These are phyloP conservation scores for Drosophila kambysellisi DNA, from an alignment of 2,888 invertebrate species.

Conservation along the genomic window DNA sequence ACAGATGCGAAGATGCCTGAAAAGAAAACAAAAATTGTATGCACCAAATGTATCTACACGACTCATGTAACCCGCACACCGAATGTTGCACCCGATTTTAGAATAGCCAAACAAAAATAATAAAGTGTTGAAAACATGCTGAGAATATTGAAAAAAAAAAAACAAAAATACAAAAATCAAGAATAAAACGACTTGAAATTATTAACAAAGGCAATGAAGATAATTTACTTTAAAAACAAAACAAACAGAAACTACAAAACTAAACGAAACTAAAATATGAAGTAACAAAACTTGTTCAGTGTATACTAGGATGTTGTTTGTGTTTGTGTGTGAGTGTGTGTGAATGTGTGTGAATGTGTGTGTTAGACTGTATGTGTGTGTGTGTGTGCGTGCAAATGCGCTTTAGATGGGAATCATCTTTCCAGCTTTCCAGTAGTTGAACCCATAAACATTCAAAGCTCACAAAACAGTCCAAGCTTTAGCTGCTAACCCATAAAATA, in stretches of 20 bases:
- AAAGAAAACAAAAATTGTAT: conserved; percentile 13
- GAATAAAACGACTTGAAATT: conserved; percentile 38
- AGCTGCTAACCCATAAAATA: conserved; percentile 37
- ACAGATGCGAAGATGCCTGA: conserved; percentile 22
- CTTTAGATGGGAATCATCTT: conserved; percentile 40
- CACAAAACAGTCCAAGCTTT: conserved; percentile 61
- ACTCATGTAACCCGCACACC: conserved; percentile 20
- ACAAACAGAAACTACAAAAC: conserved; percentile 12
- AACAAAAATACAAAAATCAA: conserved; percentile 4
- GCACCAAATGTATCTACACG: conserved; percentile 40
- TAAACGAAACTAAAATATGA: conserved; percentile 34
- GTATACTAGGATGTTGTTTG: conserved; percentile 49
- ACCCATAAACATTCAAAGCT: conserved; percentile 30
- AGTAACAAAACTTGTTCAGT: conserved; percentile 40
- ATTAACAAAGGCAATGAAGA: conserved; percentile 71
- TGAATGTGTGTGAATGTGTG: neutral
- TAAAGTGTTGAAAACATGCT: conserved; percentile 30
- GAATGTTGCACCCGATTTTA: conserved; percentile 43
- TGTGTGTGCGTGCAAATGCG: conserved; percentile 17
- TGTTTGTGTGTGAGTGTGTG: conserved; percentile 2
- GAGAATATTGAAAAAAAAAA: conserved; percentile 31
- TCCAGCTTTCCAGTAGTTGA: conserved; percentile 54
- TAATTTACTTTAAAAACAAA: conserved; percentile 64
- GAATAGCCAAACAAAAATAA: conserved; percentile 20
- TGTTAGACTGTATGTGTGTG: conserved; percentile 26